Base-by-base conservation (phyloP, 1,140 invertebrate species). In the Callitettix versicolor region DNA sequence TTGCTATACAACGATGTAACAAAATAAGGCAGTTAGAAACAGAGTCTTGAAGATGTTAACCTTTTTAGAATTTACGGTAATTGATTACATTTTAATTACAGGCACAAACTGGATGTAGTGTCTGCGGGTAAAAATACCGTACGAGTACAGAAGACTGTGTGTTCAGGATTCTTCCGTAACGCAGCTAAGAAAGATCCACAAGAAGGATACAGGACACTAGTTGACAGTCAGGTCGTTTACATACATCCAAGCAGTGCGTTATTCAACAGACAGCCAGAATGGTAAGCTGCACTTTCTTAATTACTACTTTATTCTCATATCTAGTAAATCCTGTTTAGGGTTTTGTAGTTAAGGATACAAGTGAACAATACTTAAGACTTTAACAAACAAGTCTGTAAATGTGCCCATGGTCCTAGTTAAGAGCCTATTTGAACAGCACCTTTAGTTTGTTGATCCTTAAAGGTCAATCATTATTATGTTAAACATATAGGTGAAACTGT, bases 111-210 rank as follows among this genome's bases (percentile, higher is more conserved):
- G 57, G 94, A 99, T 69, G 93, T 99, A 0, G 89, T 98, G 0
- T 95, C 91, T 0, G 95, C 95, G 58, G 94, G 90, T 1, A 95
- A 95, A 69, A 95, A 95, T 68, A 95, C 91, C 0, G 91, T 93
- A 0, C 75, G 91, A 38, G 86, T 99, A 21, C 96, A 99, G 71
- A 99, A 99, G 74, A 92, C 95, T 0, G 94, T 99, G 44, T 98
- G 95, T 69, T 96, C 93, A 1, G 97, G 97, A 5, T 99, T 99
- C 73, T 99, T 99, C 71, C 76, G 95, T 52, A 99, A 99, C 73
- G 95, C 95, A 1, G 94, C 95, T 0, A 99, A 99, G 71, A 97
- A 98, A 68, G 97, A 99, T 78, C 95, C 95, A 0, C 95, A 98
- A 69, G 96, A 99, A 76, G 96, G 97, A 0, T 99, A 99, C 68